Evolutionary conservation across 1,140 invertebrate species (phyloP).

Genomic region (Lineus longissimus): DNA sequence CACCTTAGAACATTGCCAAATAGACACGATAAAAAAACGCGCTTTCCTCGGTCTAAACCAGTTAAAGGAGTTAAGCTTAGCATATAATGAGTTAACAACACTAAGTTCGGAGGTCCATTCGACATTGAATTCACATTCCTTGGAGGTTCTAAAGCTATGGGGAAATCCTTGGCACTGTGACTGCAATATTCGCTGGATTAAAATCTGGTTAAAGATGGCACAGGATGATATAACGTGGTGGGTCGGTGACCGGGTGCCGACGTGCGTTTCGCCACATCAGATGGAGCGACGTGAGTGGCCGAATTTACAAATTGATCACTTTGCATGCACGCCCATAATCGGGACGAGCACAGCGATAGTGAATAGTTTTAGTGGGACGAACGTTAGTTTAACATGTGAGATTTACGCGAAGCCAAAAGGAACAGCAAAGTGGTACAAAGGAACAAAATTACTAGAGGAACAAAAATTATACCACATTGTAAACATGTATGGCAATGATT

Average conservation of each 20-base stretch:
- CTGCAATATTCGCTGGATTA: conserved; percentile 39
- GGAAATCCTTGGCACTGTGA: conserved; percentile 46
- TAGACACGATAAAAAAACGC: conserved; percentile 23
- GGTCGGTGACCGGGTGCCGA: conserved; percentile 18
- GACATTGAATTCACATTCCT: conserved; percentile 22
- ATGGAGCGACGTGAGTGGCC: neutral
- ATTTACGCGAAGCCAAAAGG: neutral
- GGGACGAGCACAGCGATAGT: neutral
- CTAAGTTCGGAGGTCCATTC: conserved; percentile 21
- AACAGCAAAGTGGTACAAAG: neutral
- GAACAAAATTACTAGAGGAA: neutral
- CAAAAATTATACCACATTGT: neutral
- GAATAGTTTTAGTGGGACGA: neutral
- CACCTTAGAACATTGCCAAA: conserved; percentile 37
- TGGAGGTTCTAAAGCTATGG: conserved; percentile 28
- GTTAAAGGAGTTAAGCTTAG: conserved; percentile 32
- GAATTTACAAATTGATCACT: neutral
- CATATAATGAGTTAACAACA: conserved; percentile 34
- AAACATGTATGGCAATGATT: neutral
- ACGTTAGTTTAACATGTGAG: conserved; percentile 1
- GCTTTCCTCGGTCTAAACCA: conserved; percentile 30
- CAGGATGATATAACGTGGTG: conserved; percentile 25
- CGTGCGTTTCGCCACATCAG: conserved; percentile 24
- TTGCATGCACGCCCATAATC: neutral
- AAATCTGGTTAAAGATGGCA: conserved; percentile 28